These are phyloP conservation scores for Anneissia japonica DNA, from an alignment of 35 echinoderm and acorn worm species.

Conservation along the genomic window DNA sequence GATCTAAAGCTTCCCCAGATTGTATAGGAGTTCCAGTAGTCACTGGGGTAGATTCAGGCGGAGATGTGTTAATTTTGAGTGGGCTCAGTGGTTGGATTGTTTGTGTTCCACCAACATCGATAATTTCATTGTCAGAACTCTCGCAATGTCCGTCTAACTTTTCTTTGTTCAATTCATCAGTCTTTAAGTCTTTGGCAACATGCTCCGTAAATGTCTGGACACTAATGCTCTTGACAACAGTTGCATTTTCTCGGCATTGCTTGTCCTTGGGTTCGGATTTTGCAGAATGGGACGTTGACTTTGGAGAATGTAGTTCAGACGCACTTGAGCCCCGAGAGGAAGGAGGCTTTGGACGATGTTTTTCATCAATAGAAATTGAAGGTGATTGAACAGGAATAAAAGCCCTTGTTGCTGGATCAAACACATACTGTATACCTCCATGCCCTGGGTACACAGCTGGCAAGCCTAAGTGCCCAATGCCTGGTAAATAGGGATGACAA, in stretches of 20 bases:
- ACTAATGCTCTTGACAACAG: conserved; percentile 57
- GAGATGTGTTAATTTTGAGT: neutral
- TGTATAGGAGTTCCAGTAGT: neutral
- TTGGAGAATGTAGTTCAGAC: neutral
- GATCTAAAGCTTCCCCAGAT: neutral
- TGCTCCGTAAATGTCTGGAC: conserved; percentile 37
- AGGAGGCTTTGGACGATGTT: neutral
- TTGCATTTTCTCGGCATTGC: neutral
- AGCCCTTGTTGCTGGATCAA: neutral
- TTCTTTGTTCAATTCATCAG: conserved; percentile 17
- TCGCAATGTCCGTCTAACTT: conserved; percentile 2
- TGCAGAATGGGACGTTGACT: neutral
- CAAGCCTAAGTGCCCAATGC: neutral
- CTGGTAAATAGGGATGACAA: neutral
- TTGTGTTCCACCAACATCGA: conserved; percentile 2
- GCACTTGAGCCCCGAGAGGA: neutral
- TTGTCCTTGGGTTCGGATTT: neutral
- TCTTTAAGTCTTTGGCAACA: neutral
- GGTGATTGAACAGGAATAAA: neutral
- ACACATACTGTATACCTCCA: neutral
- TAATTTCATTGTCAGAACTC: neutral
- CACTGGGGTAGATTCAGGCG: neutral
- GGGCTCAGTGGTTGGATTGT: neutral
- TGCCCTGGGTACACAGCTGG: neutral
- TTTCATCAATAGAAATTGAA: neutral